These are phyloP conservation scores for Champsocephalus gunnari DNA, from an alignment of 2,797 vertebrate genomes.

Conservation along the genomic window DNA sequence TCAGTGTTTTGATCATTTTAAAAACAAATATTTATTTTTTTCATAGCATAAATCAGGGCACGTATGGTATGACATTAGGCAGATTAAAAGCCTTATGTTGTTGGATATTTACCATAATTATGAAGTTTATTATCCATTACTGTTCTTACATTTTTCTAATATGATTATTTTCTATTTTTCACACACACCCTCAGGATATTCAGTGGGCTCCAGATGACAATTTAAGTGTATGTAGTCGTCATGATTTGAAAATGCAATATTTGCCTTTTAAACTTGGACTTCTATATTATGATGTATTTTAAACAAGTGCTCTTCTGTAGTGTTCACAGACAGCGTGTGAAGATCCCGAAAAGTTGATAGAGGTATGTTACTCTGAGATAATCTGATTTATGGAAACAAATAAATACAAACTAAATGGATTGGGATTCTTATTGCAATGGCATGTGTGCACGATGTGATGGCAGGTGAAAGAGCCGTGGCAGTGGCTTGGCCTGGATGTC, in stretches of 20 bases:
- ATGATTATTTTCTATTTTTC: slow-evolving; percentile 18
- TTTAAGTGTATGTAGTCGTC: slow-evolving; percentile 48
- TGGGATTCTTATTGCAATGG: background rate
- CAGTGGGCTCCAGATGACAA: slow-evolving; percentile 76
- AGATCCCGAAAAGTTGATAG: slow-evolving; percentile 60
- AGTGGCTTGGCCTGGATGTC: slow-evolving; percentile 83
- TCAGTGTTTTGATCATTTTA: background rate
- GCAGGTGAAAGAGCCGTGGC: slow-evolving; percentile 80
- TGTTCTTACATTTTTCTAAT: slow-evolving; percentile 8
- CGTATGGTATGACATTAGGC: background rate
- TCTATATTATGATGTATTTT: background rate
- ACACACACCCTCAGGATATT: slow-evolving; percentile 63
- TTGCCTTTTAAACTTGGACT: background rate
- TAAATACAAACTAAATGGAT: background rate
- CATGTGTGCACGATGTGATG: background rate
- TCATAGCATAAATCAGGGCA: background rate
- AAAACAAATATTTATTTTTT: background rate
- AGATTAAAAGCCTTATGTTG: background rate
- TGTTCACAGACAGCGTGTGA: slow-evolving; percentile 56
- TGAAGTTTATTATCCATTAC: background rate
- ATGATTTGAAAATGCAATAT: background rate
- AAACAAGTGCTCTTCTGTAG: slow-evolving; percentile 1
- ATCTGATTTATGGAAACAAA: background rate
- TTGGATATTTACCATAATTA: background rate
- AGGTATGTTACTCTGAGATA: slow-evolving; percentile 43